Percentiles rank a stretch among this genome's conserved stretches.
Conservation (phyloP, 2,113 vertebrate genomes). For the Actinemys pallida region DNA sequence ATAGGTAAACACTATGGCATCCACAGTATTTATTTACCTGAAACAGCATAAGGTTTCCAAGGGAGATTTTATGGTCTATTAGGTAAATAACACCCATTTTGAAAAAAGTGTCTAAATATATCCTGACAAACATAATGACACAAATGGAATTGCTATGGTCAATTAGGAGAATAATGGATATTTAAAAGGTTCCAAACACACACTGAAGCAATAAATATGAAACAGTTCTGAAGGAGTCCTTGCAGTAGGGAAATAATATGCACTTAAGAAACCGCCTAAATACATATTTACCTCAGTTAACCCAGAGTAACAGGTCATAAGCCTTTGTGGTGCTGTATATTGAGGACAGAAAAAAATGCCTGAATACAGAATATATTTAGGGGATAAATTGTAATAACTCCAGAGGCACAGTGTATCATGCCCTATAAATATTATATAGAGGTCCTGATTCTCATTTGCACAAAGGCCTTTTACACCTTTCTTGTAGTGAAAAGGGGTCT, state of each 20-base stretch:
- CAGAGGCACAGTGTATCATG: neutral
- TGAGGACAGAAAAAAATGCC: neutral
- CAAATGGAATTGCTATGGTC: constrained; percentile 52
- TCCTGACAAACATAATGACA: constrained; percentile 59
- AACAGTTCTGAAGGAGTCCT: constrained; percentile 35
- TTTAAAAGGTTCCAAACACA: constrained; percentile 63
- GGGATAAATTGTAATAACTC: constrained; percentile 18
- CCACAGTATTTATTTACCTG: constrained; percentile 38
- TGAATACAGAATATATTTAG: constrained; percentile 15
- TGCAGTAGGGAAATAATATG: constrained; percentile 56
- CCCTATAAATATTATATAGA: neutral
- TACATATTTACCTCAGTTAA: constrained; percentile 34
- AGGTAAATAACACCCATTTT: neutral
- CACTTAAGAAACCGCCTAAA: constrained; percentile 27
- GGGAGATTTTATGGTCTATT: constrained; percentile 31
- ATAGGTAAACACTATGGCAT: constrained; percentile 25
- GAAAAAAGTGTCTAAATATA: constrained; percentile 59
- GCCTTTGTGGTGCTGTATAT: neutral
- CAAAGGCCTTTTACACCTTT: constrained; percentile 1
- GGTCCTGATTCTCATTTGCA: constrained; percentile 12
- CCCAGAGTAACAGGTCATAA: constrained; percentile 2
- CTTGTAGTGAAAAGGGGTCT: neutral
- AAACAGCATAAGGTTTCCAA: constrained; percentile 49
- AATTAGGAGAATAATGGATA: constrained; percentile 64
- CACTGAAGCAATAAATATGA: constrained; percentile 50